Percentiles rank a stretch among this genome's conserved stretches.
Evolutionary conservation across 2,888 invertebrate genomes (phyloP).

Genomic region (Idaea dimidiata): DNA sequence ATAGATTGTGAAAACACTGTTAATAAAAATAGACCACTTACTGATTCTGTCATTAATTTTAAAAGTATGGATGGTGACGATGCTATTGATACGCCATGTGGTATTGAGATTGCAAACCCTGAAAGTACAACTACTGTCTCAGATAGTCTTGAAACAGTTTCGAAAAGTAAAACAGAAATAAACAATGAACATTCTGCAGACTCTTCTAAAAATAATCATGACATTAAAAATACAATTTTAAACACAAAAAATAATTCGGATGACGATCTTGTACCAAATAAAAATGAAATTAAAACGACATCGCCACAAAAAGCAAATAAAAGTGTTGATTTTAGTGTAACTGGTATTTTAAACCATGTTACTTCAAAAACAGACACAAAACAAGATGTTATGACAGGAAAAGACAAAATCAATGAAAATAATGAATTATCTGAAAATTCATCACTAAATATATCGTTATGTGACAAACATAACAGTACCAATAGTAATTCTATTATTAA

Average conservation of each 20-base stretch:
- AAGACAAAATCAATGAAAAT: constrained; percentile 3
- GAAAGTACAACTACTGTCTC: not conserved
- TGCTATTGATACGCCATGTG: not conserved
- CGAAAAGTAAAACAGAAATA: too few relatives aligned
- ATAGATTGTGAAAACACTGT: too few relatives aligned
- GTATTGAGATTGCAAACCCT: not conserved
- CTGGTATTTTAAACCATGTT: not conserved
- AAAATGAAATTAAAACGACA: not conserved
- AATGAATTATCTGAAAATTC: not conserved
- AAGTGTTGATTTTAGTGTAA: not conserved
- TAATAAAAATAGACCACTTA: too few relatives aligned
- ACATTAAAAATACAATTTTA: not conserved
- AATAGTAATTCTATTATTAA: constrained; percentile 9
- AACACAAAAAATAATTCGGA: not conserved
- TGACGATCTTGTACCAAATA: not conserved
- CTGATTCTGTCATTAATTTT: too few relatives aligned
- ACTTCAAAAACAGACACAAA: not conserved
- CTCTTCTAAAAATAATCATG: not conserved
- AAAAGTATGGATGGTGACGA: not conserved
- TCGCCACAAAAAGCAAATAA: not conserved
- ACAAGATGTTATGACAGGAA: not conserved
- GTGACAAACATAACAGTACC: not conserved
- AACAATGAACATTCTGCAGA: not conserved
- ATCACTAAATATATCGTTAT: not conserved
- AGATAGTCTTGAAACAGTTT: not conserved